Conservation (phyloP, 2,797 vertebrate genomes). For the Anguilla marmorata region DNA sequence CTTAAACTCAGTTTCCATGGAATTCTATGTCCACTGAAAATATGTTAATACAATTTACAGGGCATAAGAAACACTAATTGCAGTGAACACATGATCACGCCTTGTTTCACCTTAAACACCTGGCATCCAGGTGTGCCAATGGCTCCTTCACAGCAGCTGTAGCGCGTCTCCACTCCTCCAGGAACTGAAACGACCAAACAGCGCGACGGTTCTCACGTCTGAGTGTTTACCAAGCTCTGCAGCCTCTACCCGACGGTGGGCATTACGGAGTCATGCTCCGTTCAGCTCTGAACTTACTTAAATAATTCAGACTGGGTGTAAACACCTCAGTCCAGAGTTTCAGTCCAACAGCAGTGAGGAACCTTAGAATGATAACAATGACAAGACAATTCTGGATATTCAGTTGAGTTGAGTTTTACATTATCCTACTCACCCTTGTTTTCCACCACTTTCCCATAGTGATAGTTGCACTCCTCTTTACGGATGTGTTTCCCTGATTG, state of each 20-base stretch:
- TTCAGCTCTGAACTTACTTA: background rate
- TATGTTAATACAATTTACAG: background rate
- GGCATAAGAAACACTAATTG: background rate
- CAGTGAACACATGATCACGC: background rate
- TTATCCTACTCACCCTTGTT: constrained; percentile 66
- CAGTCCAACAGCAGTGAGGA: background rate
- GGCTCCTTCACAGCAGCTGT: constrained; percentile 79
- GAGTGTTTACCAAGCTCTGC: background rate
- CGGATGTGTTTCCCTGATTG: constrained; percentile 69
- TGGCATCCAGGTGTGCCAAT: constrained; percentile 78
- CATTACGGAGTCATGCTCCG: background rate
- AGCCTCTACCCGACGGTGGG: background rate
- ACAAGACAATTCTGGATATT: background rate
- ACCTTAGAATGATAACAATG: background rate
- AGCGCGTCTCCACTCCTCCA: constrained; percentile 74
- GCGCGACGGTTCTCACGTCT: background rate
- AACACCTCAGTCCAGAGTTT: background rate
- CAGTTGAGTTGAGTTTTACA: background rate
- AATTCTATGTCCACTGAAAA: background rate
- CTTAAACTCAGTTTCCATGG: background rate
- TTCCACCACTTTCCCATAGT: constrained; percentile 73
- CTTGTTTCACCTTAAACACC: constrained; percentile 71
- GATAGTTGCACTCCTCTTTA: constrained; percentile 81
- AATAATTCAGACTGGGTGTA: background rate
- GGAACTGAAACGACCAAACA: constrained; percentile 62